Base-by-base conservation (phyloP, 2,113 vertebrate genomes). In the Shinisaurus crocodilurus region DNA sequence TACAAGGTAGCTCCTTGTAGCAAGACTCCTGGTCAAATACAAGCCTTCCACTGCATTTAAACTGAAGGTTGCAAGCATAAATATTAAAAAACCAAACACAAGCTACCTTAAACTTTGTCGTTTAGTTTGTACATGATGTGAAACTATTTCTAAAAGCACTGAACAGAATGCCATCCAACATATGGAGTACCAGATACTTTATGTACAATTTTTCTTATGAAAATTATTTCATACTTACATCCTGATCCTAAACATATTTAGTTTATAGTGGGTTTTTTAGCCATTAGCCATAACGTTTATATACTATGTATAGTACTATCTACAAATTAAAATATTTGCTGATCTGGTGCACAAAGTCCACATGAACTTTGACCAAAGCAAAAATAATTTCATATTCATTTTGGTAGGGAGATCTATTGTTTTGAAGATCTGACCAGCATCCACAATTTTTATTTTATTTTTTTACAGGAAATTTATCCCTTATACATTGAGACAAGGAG, bases 81-180 rank as follows among this genome's bases (percentile, higher is more conserved):
- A 92, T 93, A 94, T 94, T 92, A 95, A 93, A 96, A 85, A 92
- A 87, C 75, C 63, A 92, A 92, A 54, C 87, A 76, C 82, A 91
- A 91, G 34, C 89, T 96, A n/a, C 87, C 60, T 92, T 95, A 90
- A 95, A 95, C 70, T 92, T 93, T 82, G 91, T 67, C 43, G 65
- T 82, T 95, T 96, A 92, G 57, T 92, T 88, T 87, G 57, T 88
- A 88, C 48, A 91, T 92, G 90, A n/a, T 88, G 81, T 85, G 77
- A 88, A 76, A 89, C 92, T 77, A 90, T 90, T 83, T 65, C 50
- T 40, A 89, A 94, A 94, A 90, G 5, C 74, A 81, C 2, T 40
- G 75, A 85, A 84, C 37, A 84, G 48, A 75, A 79, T 82, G 72
- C 81, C n/a, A 48, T 34, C 82, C 89, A 86, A 90, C 8, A 91